These are phyloP conservation scores for Chymomyza amoena DNA, from an alignment of 2,888 invertebrate species.

Conservation along the genomic window DNA sequence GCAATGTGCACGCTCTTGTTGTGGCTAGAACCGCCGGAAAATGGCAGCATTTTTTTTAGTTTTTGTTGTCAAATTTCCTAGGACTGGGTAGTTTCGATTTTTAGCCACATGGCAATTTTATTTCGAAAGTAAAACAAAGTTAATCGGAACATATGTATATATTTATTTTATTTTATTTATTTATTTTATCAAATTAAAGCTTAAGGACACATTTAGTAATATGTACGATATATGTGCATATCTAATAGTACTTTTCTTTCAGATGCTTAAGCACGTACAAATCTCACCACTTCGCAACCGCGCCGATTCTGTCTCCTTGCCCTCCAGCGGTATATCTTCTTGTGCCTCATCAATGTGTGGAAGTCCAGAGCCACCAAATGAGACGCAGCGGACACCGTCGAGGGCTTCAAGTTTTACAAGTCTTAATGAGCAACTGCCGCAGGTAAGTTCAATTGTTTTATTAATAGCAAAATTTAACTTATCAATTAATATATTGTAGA, in stretches of 20 bases:
- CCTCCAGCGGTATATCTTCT: constrained; percentile 81
- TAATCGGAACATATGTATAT: not conserved
- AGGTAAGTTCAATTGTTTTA: constrained; percentile 69
- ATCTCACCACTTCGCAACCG: constrained; percentile 91
- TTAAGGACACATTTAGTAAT: too few relatives aligned
- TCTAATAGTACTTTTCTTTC: constrained; percentile 58
- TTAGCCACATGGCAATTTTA: too few relatives aligned
- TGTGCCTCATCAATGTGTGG: constrained; percentile 83
- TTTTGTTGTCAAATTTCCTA: not conserved
- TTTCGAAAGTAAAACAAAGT: too few relatives aligned
- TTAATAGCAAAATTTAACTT: not conserved
- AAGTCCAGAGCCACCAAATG: constrained; percentile 82
- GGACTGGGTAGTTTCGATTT: too few relatives aligned
- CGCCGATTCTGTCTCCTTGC: constrained; percentile 89
- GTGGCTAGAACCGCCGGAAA: not conserved
- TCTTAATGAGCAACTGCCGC: constrained; percentile 81
- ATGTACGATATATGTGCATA: not conserved
- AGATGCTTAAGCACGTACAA: constrained; percentile 95
- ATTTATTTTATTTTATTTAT: not conserved
- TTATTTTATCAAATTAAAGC: too few relatives aligned
- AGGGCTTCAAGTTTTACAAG: constrained; percentile 84
- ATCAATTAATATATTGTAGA: constrained; percentile 81
- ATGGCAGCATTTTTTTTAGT: constrained; percentile 9
- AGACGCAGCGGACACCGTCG: constrained; percentile 82
- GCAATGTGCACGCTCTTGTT: not conserved